phyloP scores from a whole-genome alignment of 1,140 invertebrate genomes.

The Nomia melanderi region DNA sequence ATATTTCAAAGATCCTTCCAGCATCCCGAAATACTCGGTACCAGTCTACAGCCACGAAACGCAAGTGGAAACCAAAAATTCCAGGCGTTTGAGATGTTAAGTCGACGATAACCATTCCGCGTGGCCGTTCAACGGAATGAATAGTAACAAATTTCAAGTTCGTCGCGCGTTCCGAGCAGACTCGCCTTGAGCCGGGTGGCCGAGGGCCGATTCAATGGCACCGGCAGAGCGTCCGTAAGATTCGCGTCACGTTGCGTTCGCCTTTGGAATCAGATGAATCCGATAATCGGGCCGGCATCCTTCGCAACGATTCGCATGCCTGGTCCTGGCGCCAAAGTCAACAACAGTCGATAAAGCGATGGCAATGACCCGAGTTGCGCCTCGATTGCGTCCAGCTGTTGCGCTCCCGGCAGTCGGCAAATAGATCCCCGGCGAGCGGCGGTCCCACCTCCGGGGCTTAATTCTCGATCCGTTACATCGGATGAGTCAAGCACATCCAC shows the following conservation, averaged over 20 bases:
- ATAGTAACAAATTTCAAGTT: no score
- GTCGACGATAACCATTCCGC: no score
- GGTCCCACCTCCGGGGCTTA: slow-evolving; percentile 32
- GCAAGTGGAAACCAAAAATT: no score
- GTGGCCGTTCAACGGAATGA: no score
- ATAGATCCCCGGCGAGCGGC: slow-evolving; percentile 42
- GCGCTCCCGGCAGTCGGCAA: slow-evolving; percentile 38
- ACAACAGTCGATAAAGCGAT: slow-evolving; percentile 41
- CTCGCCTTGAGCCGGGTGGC: slow-evolving; percentile 22
- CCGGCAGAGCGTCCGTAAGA: background rate
- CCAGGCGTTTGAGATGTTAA: no score
- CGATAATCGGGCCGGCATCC: slow-evolving; percentile 31
- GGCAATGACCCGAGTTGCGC: slow-evolving; percentile 52
- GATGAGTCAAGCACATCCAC: slow-evolving; percentile 35
- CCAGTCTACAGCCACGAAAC: no score
- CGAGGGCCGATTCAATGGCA: background rate
- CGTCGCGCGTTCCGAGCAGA: no score
- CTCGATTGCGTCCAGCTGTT: slow-evolving; percentile 53
- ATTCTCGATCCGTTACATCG: slow-evolving; percentile 4
- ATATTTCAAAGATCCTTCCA: no score
- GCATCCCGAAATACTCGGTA: no score
- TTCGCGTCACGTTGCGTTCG: slow-evolving; percentile 33
- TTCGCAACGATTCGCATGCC: slow-evolving; percentile 33
- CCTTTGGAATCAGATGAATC: slow-evolving; percentile 40
- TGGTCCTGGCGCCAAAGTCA: slow-evolving; percentile 43